Conservation (phyloP, 2,797 vertebrate species). For the Crocidura indochinensis region DNA sequence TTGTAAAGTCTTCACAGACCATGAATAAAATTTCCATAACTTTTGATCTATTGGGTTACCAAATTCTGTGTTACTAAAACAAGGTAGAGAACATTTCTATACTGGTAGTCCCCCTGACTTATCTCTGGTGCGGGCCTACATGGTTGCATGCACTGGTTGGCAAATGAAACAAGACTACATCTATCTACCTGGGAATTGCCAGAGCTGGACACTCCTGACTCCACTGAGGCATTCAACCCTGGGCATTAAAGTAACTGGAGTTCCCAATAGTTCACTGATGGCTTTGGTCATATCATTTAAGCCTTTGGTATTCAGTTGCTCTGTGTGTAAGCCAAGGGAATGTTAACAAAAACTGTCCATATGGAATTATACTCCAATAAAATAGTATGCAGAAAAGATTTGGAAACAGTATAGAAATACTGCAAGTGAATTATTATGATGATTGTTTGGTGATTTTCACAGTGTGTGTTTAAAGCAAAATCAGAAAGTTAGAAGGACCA, state of each 20-base stretch:
- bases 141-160: not conserved
- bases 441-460: not conserved
- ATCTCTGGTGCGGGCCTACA: too few species aligned
- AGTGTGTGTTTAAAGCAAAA: slow-evolving; percentile 35
- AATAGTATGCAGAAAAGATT: not conserved
- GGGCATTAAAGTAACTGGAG: not conserved
- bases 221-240: not conserved
- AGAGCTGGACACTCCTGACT: not conserved
- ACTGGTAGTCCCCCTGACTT: not conserved
- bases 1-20: not conserved
- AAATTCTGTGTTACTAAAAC: slow-evolving; percentile 21
- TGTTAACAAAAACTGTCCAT: not conserved
- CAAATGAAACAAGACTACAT: not conserved
- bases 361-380: not conserved
- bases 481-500: not conserved
- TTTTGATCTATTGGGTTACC: not conserved
- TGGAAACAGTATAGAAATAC: not conserved
- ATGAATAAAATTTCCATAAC: slow-evolving; percentile 3
- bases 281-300: not conserved
- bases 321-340: not conserved
- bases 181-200: not conserved
- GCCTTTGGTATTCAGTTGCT: not conserved
- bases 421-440: not conserved
- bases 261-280: not conserved
- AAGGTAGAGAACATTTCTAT: not conserved